Base-by-base conservation (phyloP, 1,140 invertebrate species). In the Thalassaphorura encarpata region DNA sequence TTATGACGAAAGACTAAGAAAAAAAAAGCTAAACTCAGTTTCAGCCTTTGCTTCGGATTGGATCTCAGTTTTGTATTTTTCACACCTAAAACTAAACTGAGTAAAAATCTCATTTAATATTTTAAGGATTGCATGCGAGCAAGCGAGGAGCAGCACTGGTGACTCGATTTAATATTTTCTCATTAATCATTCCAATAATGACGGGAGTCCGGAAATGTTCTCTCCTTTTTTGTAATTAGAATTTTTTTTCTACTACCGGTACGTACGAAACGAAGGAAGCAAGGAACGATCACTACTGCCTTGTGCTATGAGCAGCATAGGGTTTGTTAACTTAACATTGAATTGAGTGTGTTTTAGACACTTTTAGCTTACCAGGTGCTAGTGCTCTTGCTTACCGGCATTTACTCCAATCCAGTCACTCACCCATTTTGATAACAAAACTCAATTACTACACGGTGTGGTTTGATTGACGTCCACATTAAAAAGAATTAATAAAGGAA, bases 161-260 rank as follows among this genome's bases (percentile, higher is more conserved):
- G 33, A 52, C 59, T 43, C 49, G 54, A 56, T 61, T 61, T 56
- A 56, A 52, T 56, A 52, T 61, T 61, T 56, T 39, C 54, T 56
- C 59, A 61, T 61, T 56, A 61, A 61, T 61, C 59, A 52, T 61
- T 28, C 18, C 36, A 28, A 28, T 56, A 39, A 47, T 61, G 59
- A 61, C 59, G 56, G 54, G 40, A 56, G 58, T 61, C 59, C 54
- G 59, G 56, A 61, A 54, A 52, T 52, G 51, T 18, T 33, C 48
- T 61, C 11, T 13, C 5, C 19, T 11, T 56, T 54, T 33, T 19
- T 50, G 51, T 61, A 61, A 61, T 61, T 61, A 61, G 54, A 56
- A 21, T 52, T 53, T 58, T 53, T 58, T 50, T 52, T 36, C 21
- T n/a, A n/a, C n/a, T n/a, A n/a, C n/a, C n/a, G n/a, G n/a, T n/a